These are phyloP conservation scores for Philereme vetulata DNA, from an alignment of 2,888 invertebrate species.

Conservation along the genomic window DNA sequence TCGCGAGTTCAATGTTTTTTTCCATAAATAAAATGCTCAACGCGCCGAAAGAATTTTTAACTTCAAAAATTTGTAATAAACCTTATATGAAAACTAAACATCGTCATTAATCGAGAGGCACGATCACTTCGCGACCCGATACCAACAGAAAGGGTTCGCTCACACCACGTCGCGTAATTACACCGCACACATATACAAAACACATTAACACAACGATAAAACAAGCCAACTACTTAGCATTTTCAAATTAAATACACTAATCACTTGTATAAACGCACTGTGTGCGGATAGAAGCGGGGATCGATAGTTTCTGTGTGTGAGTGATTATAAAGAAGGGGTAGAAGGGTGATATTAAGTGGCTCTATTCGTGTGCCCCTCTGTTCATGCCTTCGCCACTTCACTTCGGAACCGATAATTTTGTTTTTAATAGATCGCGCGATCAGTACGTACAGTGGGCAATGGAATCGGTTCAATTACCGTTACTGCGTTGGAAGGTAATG, in stretches of 20 bases:
- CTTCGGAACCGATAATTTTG: conserved; percentile 68
- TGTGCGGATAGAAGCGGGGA: conserved; percentile 64
- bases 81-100: conserved; percentile 43
- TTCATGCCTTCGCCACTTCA: conserved; percentile 77
- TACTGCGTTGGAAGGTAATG: too few relatives aligned
- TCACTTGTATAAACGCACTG: conserved; percentile 78
- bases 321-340: conserved; percentile 83
- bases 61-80: neutral
- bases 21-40: too few relatives aligned
- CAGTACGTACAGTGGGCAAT: conserved; percentile 1
- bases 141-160: conserved; percentile 71
- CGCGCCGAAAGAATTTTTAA: too few relatives aligned
- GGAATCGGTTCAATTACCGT: too few relatives aligned
- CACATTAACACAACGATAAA: conserved; percentile 70
- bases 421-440: conserved; percentile 47
- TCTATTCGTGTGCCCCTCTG: conserved; percentile 76
- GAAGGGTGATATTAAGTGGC: conserved; percentile 83
- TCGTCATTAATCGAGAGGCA: conserved; percentile 69
- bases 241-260: conserved; percentile 84
- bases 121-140: conserved; percentile 70
- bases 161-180: conserved; percentile 71
- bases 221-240: conserved; percentile 83
- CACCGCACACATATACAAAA: conserved; percentile 57
- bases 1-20: too few relatives aligned
- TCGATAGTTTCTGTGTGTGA: conserved; percentile 77